Evolutionary conservation across 2,888 invertebrate species (phyloP).

Genomic region (Lepidocyrtinus sp.): DNA sequence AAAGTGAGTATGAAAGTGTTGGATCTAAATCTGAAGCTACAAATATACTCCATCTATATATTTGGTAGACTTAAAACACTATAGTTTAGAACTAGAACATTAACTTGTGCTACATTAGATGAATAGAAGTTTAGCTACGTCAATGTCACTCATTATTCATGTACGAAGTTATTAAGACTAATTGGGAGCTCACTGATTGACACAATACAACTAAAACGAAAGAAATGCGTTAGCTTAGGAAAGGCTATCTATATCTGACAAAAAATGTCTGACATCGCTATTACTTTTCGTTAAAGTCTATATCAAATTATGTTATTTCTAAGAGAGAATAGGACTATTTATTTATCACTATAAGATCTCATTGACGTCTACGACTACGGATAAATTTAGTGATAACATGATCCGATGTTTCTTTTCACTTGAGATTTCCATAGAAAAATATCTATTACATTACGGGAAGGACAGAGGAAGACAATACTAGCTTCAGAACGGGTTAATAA

Average conservation of each 20-base stretch:
- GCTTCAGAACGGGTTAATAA: not conserved
- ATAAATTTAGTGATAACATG: not conserved
- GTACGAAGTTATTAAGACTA: constrained; percentile 22
- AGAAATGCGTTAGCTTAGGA: too few relatives aligned
- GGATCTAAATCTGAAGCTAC: too few relatives aligned
- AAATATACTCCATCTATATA: too few relatives aligned
- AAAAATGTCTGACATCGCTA: constrained; percentile 54
- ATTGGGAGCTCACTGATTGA: constrained; percentile 29
- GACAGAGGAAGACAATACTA: constrained; percentile 1
- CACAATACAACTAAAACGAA: constrained; percentile 41
- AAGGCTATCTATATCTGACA: too few relatives aligned
- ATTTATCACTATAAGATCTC: constrained; percentile 7
- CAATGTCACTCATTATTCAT: constrained; percentile 21
- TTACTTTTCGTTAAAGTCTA: constrained; percentile 12
- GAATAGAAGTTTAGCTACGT: constrained; percentile 40
- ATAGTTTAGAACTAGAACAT: not conserved
- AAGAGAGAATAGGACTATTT: not conserved
- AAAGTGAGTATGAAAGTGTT: too few relatives aligned
- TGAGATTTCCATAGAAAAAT: constrained; percentile 39
- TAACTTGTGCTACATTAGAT: constrained; percentile 51
- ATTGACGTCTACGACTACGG: not conserved
- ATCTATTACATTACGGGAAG: constrained; percentile 34
- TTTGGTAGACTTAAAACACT: too few relatives aligned
- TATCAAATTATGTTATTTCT: not conserved
- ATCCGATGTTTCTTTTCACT: not conserved